Percentiles rank a stretch among this genome's conserved stretches.
phyloP scores from a whole-genome alignment of 2,888 invertebrate species.

The Tenthredo amoena region DNA sequence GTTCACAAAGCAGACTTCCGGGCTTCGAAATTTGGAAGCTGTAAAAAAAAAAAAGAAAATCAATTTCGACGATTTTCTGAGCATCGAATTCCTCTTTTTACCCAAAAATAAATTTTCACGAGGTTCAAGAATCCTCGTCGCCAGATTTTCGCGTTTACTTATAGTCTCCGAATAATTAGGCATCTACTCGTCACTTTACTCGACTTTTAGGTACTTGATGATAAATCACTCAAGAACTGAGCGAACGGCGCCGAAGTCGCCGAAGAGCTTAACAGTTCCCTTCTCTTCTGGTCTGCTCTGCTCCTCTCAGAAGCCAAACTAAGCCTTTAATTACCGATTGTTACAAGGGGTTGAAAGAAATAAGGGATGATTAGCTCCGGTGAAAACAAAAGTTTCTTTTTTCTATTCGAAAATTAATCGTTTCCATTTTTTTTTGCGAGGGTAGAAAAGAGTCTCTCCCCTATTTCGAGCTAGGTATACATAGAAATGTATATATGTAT shows the following conservation, averaged over 20 bases:
- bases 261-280: slow-evolving; percentile 33
- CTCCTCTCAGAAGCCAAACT: background rate
- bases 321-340: slow-evolving; percentile 27
- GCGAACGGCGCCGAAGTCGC: background rate
- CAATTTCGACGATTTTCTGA: background rate
- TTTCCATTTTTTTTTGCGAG: background rate
- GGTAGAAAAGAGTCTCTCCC: background rate
- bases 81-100: background rate
- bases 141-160: too few relatives aligned
- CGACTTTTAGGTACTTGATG: background rate
- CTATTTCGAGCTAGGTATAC: background rate
- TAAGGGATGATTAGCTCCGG: background rate
- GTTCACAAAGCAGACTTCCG: background rate
- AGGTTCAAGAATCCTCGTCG: too few relatives aligned
- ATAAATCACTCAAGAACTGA: slow-evolving; percentile 26
- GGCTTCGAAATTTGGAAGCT: background rate
- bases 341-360: background rate
- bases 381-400: background rate
- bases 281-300: background rate
- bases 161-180: too few relatives aligned
- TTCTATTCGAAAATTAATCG: background rate
- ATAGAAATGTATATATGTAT: background rate
- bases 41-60: too few relatives aligned
- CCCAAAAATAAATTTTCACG: too few relatives aligned
- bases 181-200: too few relatives aligned